Conservation (phyloP, 1,140 invertebrate species). For the Chlorops oryzae region DNA sequence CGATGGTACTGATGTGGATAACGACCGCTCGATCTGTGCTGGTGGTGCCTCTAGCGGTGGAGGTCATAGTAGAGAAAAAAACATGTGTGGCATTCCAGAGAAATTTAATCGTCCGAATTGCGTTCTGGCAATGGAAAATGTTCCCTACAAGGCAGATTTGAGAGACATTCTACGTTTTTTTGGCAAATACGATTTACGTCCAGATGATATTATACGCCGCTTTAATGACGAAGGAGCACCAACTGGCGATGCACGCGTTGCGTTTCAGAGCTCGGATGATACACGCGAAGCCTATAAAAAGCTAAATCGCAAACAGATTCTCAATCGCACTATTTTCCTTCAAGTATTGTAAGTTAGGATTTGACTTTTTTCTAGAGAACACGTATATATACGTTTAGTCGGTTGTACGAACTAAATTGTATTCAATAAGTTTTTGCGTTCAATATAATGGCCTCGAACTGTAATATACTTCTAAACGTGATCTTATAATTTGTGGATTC, state of each 20-base stretch:
- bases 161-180: conserved; percentile 87
- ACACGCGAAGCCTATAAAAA: conserved; percentile 64
- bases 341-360: conserved; percentile 26
- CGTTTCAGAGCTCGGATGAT: conserved; percentile 68
- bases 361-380: background rate
- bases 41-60: background rate
- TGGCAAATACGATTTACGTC: conserved; percentile 63
- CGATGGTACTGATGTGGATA: background rate
- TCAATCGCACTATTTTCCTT: conserved; percentile 38
- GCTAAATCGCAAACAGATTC: conserved; percentile 31
- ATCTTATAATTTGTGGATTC: too few relatives aligned
- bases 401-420: too few relatives aligned
- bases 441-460: too few relatives aligned
- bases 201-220: conserved; percentile 71
- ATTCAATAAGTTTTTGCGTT: too few relatives aligned
- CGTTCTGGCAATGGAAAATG: conserved; percentile 75
- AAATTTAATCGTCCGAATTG: conserved; percentile 73
- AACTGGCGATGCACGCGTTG: conserved; percentile 82
- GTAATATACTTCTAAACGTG: too few relatives aligned
- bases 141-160: conserved; percentile 77
- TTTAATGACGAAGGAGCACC: conserved; percentile 79
- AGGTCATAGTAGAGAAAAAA: conserved; percentile 7
- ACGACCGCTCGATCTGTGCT: background rate
- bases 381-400: background rate
- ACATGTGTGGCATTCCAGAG: conserved; percentile 49